Conservation (phyloP, 2,113 vertebrate species). For the Heterocephalus glaber region DNA sequence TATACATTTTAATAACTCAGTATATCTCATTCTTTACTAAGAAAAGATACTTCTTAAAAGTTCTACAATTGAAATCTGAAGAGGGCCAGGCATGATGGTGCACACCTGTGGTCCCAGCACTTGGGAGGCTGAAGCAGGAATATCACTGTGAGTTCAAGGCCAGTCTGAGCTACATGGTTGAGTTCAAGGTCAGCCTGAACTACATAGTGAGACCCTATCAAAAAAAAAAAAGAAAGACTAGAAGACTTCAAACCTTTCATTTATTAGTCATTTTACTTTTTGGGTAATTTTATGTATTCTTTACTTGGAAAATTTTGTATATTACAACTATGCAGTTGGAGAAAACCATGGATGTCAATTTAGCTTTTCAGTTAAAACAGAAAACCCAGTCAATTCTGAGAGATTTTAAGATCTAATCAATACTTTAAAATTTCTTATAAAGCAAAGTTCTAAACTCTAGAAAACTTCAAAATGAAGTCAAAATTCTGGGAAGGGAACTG, state of each 20-base stretch:
- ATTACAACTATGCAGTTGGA: not conserved
- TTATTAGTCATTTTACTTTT: conserved; percentile 46
- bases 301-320: not conserved
- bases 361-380: conserved; percentile 30
- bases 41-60: conserved; percentile 28
- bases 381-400: conserved; percentile 3
- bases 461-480: conserved; percentile 56
- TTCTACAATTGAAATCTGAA: not conserved
- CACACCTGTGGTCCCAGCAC: not conserved
- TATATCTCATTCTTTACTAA: conserved; percentile 35
- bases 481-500: conserved; percentile 20
- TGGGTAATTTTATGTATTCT: conserved; percentile 15
- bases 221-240: not conserved
- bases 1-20: conserved; percentile 20
- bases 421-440: conserved; percentile 42
- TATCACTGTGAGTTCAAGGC: not conserved
- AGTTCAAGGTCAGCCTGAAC: not conserved
- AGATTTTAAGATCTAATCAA: not conserved
- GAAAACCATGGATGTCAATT: not conserved
- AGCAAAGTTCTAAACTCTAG: conserved; percentile 21
- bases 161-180: not conserved
- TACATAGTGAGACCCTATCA: not conserved
- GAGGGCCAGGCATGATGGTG: not conserved
- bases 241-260: conserved; percentile 19
- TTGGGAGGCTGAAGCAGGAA: not conserved